Conservation (phyloP, 2,888 invertebrate species). For the Ptychoptera albimana region DNA sequence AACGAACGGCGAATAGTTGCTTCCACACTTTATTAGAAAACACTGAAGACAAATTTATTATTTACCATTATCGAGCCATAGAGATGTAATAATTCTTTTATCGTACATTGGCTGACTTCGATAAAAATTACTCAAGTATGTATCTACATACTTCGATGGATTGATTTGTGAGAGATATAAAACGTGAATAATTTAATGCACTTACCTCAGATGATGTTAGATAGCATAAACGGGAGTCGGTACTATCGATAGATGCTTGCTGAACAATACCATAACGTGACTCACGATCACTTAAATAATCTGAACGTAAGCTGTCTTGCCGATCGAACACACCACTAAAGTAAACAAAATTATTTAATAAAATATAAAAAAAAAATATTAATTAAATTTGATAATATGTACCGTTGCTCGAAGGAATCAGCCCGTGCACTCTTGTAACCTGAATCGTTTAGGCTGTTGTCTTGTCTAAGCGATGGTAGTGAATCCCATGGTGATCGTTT, state of each 20-base stretch:
- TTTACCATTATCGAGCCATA: too few relatives aligned
- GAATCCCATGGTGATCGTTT: conserved; percentile 81
- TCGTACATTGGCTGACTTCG: too few relatives aligned
- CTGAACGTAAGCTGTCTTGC: conserved; percentile 77
- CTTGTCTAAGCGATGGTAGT: conserved; percentile 67
- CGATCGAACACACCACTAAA: conserved; percentile 70
- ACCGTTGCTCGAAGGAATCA: conserved; percentile 80
- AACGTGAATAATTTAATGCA: conserved; percentile 14
- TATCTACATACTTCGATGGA: neutral
- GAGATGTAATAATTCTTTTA: too few relatives aligned
- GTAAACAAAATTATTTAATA: neutral
- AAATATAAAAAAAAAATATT: conserved; percentile 1
- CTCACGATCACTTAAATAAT: conserved; percentile 81
- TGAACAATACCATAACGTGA: conserved; percentile 79
- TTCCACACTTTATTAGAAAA: too few relatives aligned
- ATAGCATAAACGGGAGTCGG: conserved; percentile 85
- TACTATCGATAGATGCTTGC: conserved; percentile 87
- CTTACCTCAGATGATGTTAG: conserved; percentile 92
- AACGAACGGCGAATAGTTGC: too few relatives aligned
- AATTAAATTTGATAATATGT: conserved; percentile 14
- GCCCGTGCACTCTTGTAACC: conserved; percentile 74
- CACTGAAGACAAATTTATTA: too few relatives aligned
- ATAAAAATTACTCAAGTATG: too few relatives aligned
- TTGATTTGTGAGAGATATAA: neutral
- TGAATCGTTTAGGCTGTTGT: conserved; percentile 73